phyloP scores from a whole-genome alignment of 2,797 vertebrate species.

The Prunella strophiata region DNA sequence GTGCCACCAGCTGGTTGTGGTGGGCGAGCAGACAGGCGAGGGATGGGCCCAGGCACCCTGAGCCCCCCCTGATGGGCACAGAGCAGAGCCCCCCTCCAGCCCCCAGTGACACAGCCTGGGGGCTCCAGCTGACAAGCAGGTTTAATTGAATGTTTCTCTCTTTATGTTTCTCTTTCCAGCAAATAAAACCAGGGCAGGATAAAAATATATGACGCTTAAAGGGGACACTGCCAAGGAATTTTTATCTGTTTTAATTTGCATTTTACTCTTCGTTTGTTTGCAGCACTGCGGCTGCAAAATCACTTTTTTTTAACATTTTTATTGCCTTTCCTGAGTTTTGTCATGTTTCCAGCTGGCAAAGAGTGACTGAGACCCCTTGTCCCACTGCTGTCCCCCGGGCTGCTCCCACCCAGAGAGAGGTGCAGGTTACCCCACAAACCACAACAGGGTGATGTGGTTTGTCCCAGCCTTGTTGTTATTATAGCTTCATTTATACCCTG shows the following conservation, averaged over 20 bases:
- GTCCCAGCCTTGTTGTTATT: neutral
- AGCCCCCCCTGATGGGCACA: neutral
- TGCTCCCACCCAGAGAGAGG: neutral
- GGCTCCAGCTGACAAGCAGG: neutral
- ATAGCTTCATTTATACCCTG: neutral
- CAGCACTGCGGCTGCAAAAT: neutral
- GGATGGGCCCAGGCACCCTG: neutral
- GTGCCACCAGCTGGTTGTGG: neutral
- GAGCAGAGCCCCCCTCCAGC: neutral
- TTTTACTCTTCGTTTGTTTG: neutral
- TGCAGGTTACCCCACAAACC: neutral
- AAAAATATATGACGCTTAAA: conserved; percentile 66
- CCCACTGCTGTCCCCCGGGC: neutral
- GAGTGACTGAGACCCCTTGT: neutral
- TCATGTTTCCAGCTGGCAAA: neutral
- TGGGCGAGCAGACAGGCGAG: neutral
- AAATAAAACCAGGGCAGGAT: conserved; percentile 47
- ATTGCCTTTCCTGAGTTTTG: neutral
- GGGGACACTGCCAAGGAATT: conserved; percentile 43
- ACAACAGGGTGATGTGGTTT: neutral
- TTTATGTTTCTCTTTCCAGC: conserved; percentile 51
- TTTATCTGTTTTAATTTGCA: conserved; percentile 35
- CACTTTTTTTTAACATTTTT: accelerated
- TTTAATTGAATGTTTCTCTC: conserved; percentile 58
- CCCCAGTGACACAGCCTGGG: accelerated